These are phyloP conservation scores for Crotalus helleri DNA, from an alignment of 2,113 vertebrate genomes.

Conservation along the genomic window DNA sequence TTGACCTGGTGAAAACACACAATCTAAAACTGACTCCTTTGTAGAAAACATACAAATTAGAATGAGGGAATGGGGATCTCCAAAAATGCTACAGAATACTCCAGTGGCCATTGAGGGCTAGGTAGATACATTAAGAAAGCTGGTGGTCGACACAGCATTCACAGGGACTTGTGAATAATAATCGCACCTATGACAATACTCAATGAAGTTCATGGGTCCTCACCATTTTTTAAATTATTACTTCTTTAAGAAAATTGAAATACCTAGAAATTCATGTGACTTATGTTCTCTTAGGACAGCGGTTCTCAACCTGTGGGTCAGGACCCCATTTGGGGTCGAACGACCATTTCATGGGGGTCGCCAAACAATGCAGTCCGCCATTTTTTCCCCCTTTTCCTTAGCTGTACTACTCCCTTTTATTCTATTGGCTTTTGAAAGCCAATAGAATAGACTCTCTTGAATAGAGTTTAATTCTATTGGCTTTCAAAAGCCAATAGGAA, in stretches of 20 bases:
- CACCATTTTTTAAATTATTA: neutral
- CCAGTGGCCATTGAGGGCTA: neutral
- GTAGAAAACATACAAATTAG: neutral
- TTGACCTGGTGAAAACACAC: conserved; percentile 69
- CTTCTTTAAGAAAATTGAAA: neutral
- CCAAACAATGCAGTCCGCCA: no score
- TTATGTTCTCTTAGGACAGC: neutral
- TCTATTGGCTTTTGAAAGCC: no score
- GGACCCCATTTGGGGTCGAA: no score
- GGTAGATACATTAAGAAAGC: neutral
- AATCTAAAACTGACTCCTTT: neutral
- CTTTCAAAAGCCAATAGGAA: no score
- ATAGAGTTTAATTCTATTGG: no score
- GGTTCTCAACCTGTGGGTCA: no score
- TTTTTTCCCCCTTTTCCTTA: no score
- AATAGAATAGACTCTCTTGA: no score
- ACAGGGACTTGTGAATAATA: neutral
- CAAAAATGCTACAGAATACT: neutral
- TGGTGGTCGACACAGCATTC: neutral
- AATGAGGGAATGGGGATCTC: neutral
- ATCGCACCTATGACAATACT: neutral
- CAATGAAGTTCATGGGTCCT: neutral
- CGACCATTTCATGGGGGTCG: no score
- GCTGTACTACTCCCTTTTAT: no score
- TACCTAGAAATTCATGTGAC: neutral